Percentiles rank a stretch among this genome's conserved stretches.
Evolutionary conservation across 2,888 invertebrate species (phyloP).

Genomic region (Dasysyrphus tricinctus): DNA sequence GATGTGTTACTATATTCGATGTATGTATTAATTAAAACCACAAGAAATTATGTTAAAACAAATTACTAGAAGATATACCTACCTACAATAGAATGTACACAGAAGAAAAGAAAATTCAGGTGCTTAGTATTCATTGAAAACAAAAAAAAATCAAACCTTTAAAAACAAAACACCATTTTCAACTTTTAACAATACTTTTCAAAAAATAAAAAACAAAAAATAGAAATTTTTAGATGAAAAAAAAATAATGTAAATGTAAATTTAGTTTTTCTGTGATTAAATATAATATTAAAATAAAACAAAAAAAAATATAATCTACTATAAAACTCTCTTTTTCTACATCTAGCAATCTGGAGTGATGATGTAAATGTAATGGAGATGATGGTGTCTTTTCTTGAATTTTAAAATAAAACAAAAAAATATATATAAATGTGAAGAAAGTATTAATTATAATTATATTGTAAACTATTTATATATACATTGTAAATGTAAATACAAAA

Average conservation of each 20-base stretch:
- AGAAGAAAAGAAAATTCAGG: conserved; percentile 67
- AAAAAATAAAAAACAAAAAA: conserved; percentile 48
- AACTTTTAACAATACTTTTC: conserved; percentile 53
- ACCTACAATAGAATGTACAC: conserved; percentile 72
- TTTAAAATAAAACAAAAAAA: conserved; percentile 15
- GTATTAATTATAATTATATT: conserved; percentile 63
- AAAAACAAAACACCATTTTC: conserved; percentile 39
- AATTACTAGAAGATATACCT: conserved; percentile 30
- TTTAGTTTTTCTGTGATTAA: conserved; percentile 78
- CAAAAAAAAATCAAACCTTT: conserved; percentile 35
- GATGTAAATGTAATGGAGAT: conserved; percentile 62
- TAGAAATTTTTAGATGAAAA: conserved; percentile 58
- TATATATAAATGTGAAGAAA: conserved; percentile 67
- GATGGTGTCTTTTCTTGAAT: conserved; percentile 71
- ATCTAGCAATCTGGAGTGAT: conserved; percentile 62
- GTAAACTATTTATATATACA: conserved; percentile 74
- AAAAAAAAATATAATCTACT: conserved; percentile 66
- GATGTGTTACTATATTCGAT: conserved; percentile 64
- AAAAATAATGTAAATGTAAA: conserved; percentile 59
- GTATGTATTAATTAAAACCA: conserved; percentile 54
- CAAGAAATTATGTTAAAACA: conserved; percentile 51
- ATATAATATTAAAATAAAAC: conserved; percentile 78
- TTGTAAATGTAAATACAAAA: conserved; percentile 71
- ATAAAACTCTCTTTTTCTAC: conserved; percentile 70
- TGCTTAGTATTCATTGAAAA: conserved; percentile 73